Evolutionary conservation across 2,113 vertebrate species (phyloP).

Genomic region (Lanius ludovicianus): DNA sequence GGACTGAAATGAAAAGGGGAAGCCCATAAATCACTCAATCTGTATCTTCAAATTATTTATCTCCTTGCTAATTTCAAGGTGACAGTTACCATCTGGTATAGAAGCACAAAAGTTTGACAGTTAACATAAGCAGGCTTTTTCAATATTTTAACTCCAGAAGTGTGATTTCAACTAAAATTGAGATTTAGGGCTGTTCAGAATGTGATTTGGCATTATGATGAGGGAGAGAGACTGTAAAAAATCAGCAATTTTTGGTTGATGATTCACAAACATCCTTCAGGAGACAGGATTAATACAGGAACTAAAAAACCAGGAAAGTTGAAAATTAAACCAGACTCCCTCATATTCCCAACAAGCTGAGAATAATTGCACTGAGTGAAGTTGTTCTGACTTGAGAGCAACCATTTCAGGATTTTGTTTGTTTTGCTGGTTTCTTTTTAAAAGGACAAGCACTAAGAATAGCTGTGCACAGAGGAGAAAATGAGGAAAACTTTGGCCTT

Average conservation of each 20-base stretch:
- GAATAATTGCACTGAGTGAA: neutral
- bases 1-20: constrained; percentile 54
- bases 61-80: constrained; percentile 14
- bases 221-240: neutral
- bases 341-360: neutral
- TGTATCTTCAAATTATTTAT: neutral
- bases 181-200: neutral
- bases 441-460: neutral
- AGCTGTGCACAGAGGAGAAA: neutral
- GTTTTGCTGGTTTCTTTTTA: neutral
- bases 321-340: neutral
- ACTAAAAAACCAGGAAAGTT: neutral
- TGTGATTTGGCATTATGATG: neutral
- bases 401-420: rapidly evolving
- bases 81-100: neutral
- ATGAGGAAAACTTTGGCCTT: neutral
- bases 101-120: neutral
- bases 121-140: neutral
- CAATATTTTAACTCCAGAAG: neutral
- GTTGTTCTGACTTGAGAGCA: neutral
- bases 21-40: constrained; percentile 51
- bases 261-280: neutral
- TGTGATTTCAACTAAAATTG: neutral
- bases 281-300: neutral
- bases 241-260: neutral